phyloP scores from a whole-genome alignment of 30 jellyfish, hydroid and myxozoan species.

The Catostylus mosaicus region DNA sequence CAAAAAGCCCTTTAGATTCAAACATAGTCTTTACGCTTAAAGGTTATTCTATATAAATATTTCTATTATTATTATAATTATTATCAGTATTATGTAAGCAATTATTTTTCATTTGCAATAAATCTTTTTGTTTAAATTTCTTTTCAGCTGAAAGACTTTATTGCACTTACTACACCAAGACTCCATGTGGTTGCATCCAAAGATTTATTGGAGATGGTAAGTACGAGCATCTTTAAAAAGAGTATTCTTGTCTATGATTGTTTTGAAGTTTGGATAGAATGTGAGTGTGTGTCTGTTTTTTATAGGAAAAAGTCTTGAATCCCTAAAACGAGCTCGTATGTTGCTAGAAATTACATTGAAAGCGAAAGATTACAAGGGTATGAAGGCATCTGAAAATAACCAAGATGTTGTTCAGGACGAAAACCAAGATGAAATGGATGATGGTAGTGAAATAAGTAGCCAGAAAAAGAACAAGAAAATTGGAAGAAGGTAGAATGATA shows the following conservation, averaged over 20 bases:
- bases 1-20: no score
- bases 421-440: constrained; percentile 9
- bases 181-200: constrained; percentile 90
- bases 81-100: background rate
- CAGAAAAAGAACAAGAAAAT: constrained; percentile 14
- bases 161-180: constrained; percentile 75
- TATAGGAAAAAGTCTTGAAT: constrained; percentile 14
- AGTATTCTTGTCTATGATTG: no score
- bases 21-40: no score
- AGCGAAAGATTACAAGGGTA: constrained; percentile 67
- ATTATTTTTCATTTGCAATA: background rate
- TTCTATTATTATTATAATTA: no score
- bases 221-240: no score
- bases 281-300: no score
- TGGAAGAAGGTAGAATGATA: constrained; percentile 2
- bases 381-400: constrained; percentile 31
- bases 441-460: background rate
- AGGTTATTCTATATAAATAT: no score
- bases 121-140: background rate
- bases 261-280: no score
- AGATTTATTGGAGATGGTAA: constrained; percentile 68
- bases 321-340: constrained; percentile 54
- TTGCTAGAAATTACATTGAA: constrained; percentile 54
- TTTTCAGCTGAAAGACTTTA: constrained; percentile 69
- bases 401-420: constrained; percentile 4